Evolutionary conservation across 37 sponge, comb jelly and placozoan genomes (phyloP).

Genomic region (Hexactinellida sp.): DNA sequence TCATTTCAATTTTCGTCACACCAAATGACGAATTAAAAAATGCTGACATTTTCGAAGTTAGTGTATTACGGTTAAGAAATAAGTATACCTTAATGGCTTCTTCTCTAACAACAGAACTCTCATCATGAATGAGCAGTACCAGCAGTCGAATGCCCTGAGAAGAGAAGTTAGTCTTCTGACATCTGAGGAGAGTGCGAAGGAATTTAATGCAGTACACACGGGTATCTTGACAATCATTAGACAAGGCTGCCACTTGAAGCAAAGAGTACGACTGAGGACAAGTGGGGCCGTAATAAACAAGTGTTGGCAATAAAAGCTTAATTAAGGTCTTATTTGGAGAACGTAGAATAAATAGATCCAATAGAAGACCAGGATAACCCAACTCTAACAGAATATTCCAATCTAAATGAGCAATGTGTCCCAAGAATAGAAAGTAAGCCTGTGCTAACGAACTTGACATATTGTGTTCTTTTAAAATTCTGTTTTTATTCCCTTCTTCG

Average conservation of each 20-base stretch:
- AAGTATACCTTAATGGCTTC: background rate
- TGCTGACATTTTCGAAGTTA: too few relatives aligned
- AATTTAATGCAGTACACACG: background rate
- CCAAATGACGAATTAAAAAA: too few relatives aligned
- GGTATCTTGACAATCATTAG: slow-evolving; percentile 4
- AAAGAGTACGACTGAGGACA: background rate
- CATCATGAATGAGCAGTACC: background rate
- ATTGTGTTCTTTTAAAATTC: background rate
- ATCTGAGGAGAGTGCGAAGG: background rate
- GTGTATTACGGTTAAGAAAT: too few relatives aligned
- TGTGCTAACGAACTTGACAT: background rate
- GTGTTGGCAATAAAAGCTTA: background rate
- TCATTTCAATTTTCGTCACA: too few relatives aligned
- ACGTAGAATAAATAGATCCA: background rate
- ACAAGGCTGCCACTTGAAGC: background rate
- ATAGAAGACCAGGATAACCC: background rate
- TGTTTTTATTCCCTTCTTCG: background rate
- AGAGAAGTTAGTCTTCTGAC: slow-evolving; percentile 5
- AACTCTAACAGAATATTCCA: background rate
- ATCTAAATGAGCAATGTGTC: background rate
- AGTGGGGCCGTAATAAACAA: background rate
- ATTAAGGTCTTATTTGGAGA: background rate
- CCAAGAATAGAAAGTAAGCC: background rate
- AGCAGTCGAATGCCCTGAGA: background rate
- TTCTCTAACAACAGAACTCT: background rate